These are phyloP conservation scores for Parus major DNA, from an alignment of 2,113 vertebrate species.

Conservation along the genomic window DNA sequence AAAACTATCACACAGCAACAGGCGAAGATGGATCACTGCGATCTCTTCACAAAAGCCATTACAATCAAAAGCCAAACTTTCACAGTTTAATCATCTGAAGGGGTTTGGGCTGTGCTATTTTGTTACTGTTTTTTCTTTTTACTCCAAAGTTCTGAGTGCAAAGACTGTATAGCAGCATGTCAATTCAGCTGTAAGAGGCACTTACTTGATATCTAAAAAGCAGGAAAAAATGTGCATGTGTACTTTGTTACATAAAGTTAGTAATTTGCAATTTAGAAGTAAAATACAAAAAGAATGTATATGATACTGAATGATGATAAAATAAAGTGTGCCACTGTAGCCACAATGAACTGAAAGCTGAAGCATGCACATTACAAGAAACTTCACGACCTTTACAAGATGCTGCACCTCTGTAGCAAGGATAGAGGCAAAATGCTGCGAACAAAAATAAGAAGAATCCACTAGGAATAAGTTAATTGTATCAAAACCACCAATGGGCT, in stretches of 20 bases:
- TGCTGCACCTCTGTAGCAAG: conserved; percentile 30
- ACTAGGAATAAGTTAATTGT: conserved; percentile 38
- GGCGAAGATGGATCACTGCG: neutral
- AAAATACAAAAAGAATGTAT: neutral
- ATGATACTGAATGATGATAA: neutral
- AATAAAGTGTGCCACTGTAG: neutral
- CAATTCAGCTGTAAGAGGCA: neutral
- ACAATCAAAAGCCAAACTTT: conserved; percentile 28
- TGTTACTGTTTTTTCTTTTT: neutral
- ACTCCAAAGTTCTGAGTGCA: neutral
- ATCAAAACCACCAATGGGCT: neutral
- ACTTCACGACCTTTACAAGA: conserved; percentile 51
- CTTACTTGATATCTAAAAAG: neutral
- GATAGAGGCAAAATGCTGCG: conserved; percentile 47
- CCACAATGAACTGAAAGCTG: conserved; percentile 21
- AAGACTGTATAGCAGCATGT: neutral
- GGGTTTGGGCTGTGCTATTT: neutral
- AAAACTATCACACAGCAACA: neutral
- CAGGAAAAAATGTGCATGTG: neutral
- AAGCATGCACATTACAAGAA: conserved; percentile 49
- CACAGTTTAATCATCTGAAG: neutral
- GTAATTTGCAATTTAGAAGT: neutral
- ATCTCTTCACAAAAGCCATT: conserved; percentile 29
- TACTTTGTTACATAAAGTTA: neutral
- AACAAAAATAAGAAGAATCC: conserved; percentile 54